phyloP scores from a whole-genome alignment of 2,113 vertebrate species.

The Hyperopisus bebe region DNA sequence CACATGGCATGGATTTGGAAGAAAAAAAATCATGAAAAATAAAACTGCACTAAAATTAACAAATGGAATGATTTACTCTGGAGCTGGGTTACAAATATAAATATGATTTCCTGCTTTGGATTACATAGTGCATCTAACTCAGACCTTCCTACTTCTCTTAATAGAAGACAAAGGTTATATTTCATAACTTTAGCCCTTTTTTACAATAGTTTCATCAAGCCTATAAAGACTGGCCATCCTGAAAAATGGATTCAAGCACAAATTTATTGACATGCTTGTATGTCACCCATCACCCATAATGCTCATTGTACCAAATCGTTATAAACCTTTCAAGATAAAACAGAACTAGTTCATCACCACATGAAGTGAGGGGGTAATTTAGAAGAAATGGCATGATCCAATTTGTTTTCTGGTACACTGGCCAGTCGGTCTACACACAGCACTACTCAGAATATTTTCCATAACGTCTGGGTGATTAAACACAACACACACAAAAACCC shows the following conservation, averaged over 20 bases:
- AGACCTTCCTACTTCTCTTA: not conserved
- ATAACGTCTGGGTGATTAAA: not conserved
- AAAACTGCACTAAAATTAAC: not conserved
- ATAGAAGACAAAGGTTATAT: slow-evolving; percentile 8
- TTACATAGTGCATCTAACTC: slow-evolving; percentile 21
- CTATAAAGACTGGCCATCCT: not conserved
- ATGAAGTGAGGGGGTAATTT: not conserved
- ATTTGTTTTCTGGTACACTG: not conserved
- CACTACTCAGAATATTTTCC: not conserved
- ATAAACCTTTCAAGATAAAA: not conserved
- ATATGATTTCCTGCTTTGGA: slow-evolving; percentile 10
- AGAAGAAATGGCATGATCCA: not conserved
- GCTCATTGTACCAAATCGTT: not conserved
- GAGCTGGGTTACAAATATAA: not conserved
- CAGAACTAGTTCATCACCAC: not conserved
- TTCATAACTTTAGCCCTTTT: slow-evolving; percentile 23
- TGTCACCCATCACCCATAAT: not conserved
- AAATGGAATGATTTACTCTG: not conserved
- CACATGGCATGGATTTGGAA: not conserved
- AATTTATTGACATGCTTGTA: not conserved
- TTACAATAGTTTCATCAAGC: not conserved
- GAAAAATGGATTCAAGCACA: slow-evolving; percentile 9
- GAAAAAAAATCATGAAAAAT: not conserved
- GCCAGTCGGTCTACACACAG: not conserved
- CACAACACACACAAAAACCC: not conserved